Evolutionary conservation across 1,140 invertebrate genomes (phyloP).

Genomic region (Pseudomyrmex gracilis): DNA sequence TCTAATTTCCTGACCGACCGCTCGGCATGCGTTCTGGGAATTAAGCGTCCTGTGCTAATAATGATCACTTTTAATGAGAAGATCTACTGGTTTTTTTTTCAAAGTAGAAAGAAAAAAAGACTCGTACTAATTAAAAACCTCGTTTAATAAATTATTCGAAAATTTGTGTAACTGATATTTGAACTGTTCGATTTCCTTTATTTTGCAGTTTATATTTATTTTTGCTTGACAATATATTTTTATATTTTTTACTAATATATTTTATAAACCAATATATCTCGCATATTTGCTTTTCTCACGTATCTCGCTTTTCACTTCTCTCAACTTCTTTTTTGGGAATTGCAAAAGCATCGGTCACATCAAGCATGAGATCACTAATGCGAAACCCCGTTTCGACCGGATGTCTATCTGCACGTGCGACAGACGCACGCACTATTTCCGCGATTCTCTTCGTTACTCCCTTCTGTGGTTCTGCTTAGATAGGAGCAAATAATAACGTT

Average conservation of each 20-base stretch:
- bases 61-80: constrained; percentile 45
- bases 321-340: constrained; percentile 34
- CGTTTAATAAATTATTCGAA: constrained; percentile 6
- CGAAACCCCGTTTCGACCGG: constrained; percentile 29
- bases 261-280: background rate
- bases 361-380: constrained; percentile 3
- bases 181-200: background rate
- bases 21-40: constrained; percentile 27
- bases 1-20: constrained; percentile 46
- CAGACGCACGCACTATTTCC: constrained; percentile 62
- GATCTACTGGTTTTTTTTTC: background rate
- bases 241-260: background rate
- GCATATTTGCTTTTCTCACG: constrained; percentile 25
- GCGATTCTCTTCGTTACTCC: constrained; percentile 38
- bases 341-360: constrained; percentile 22
- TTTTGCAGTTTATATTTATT: background rate
- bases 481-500: constrained; percentile 62
- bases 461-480: constrained; percentile 41
- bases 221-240: background rate
- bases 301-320: constrained; percentile 11
- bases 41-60: constrained; percentile 41
- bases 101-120: background rate
- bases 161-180: background rate
- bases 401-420: constrained; percentile 50
- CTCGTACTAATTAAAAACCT: background rate